Conservation (phyloP, 2,888 invertebrate species). For the Eilema sororculum region DNA sequence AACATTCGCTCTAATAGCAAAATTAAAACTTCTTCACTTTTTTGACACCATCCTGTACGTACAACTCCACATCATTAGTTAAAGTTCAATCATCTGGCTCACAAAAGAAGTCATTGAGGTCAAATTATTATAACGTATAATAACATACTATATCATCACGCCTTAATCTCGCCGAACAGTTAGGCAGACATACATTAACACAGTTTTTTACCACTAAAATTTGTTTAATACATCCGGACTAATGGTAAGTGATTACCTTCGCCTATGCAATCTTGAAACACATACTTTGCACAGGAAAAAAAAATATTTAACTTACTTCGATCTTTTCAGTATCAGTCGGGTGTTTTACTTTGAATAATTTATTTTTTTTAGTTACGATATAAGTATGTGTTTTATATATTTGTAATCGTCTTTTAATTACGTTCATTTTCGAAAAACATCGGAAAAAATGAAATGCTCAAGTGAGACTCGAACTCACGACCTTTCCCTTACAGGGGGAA, state of each 20-base stretch:
- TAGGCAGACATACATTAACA: slow-evolving; percentile 8
- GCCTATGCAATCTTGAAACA: background rate
- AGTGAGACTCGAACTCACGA: too few species aligned
- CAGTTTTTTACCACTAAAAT: background rate
- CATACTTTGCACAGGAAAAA: background rate
- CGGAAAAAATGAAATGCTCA: too few species aligned
- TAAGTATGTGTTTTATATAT: too few species aligned
- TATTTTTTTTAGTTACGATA: too few species aligned
- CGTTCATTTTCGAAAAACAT: too few species aligned
- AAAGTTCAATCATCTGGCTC: slow-evolving; percentile 1
- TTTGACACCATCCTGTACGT: background rate
- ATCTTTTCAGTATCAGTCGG: too few species aligned
- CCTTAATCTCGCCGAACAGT: slow-evolving; percentile 12
- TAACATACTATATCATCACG: slow-evolving; percentile 7
- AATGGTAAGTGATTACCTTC: background rate
- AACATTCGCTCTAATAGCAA: background rate
- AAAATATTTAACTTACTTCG: too few species aligned
- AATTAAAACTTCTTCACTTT: background rate
- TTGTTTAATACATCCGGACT: background rate
- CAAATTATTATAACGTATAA: slow-evolving; percentile 12
- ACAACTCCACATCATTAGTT: slow-evolving; percentile 5
- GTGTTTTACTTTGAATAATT: too few species aligned
- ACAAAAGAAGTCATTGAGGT: slow-evolving; percentile 14
- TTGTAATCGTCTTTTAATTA: too few species aligned
- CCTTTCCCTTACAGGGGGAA: too few species aligned